These are phyloP conservation scores for Macrosteles quadrilineatus DNA, from an alignment of 1,140 invertebrate genomes.

Conservation along the genomic window DNA sequence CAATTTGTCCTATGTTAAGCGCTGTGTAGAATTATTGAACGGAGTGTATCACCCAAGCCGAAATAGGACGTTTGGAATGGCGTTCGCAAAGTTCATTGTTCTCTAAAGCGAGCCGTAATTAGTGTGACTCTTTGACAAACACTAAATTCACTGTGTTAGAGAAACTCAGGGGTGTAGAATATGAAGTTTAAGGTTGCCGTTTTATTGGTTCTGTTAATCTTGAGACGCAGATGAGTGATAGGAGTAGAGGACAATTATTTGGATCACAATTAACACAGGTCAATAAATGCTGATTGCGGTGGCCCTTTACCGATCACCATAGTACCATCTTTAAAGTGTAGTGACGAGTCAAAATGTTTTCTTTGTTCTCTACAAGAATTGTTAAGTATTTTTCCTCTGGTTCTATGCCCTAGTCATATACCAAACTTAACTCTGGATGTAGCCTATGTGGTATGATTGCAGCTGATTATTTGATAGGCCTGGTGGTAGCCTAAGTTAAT, in stretches of 20 bases:
- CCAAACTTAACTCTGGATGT: no score
- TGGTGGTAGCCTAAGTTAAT: no score
- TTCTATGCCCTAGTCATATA: no score
- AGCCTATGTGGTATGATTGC: no score
- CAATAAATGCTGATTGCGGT: constrained; percentile 43
- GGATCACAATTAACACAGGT: constrained; percentile 43
- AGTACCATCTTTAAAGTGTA: background rate
- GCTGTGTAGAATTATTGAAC: constrained; percentile 44
- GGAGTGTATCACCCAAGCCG: constrained; percentile 48
- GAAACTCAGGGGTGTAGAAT: no score
- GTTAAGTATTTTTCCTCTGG: no score
- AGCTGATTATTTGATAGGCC: no score
- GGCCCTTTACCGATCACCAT: constrained; percentile 20
- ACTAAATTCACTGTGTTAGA: background rate
- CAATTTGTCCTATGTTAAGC: background rate
- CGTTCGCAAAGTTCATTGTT: constrained; percentile 51
- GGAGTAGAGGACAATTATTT: constrained; percentile 35
- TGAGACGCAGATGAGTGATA: background rate
- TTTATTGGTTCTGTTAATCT: background rate
- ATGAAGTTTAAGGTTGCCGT: background rate
- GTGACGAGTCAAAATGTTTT: no score
- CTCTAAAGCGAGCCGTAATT: constrained; percentile 43
- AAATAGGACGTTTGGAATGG: constrained; percentile 50
- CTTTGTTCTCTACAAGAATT: no score
- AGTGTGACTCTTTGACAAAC: constrained; percentile 31